Evolutionary conservation across 2,888 invertebrate species (phyloP), one percentile per base, ranked within the genome.

Genomic region (Andricus quercusramuli): DNA sequence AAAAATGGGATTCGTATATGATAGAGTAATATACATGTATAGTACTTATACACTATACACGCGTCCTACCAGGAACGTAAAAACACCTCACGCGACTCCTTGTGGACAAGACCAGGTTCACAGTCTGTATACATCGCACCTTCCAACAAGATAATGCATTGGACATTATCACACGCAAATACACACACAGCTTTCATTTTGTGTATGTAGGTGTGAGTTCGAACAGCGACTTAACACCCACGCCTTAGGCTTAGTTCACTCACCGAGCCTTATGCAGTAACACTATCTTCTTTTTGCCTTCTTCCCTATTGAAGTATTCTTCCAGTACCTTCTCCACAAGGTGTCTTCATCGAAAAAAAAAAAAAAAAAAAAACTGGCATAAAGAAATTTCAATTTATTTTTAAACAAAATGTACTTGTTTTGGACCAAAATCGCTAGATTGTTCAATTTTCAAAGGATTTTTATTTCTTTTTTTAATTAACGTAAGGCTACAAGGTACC

Each of bases 131-230:
- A 89, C 90, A 89, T 90, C 87, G 86, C 89, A 86, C 89, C 88
- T 89, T 88, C 86, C 81, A 86, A 84, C 83, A 84, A 90, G 90
- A 89, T 88, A 90, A 86, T 86, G 87, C 86, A 86, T 86, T 85
- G 85, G 87, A 85, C 84, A 85, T 82, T 87, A 88, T 88, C 84
- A 85, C 83, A 77, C 84, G 84, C 83, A 79, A 83, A 86, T 86
- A 81, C 82, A 77, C 29, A 74, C 15, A 20, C 82, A 80, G 78
- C 78, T 82, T 84, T 37, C 85, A 86, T 81, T 86, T 83, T 78
- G 84, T 78, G 59, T 66, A 81, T 77, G 70, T 79, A 76, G 84
- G 79, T 82, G 83, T 83, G 80, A 59, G 82, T 80, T 83, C 83
- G 83, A 85, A 83, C 84, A 86, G 82, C 84, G 80, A 70, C 84